A percentile compares a stretch with the other conserved stretches of the same genome.
These are phyloP conservation scores for Paradisaea rubra DNA, from an alignment of 2,113 vertebrate species.

Conservation along the genomic window DNA sequence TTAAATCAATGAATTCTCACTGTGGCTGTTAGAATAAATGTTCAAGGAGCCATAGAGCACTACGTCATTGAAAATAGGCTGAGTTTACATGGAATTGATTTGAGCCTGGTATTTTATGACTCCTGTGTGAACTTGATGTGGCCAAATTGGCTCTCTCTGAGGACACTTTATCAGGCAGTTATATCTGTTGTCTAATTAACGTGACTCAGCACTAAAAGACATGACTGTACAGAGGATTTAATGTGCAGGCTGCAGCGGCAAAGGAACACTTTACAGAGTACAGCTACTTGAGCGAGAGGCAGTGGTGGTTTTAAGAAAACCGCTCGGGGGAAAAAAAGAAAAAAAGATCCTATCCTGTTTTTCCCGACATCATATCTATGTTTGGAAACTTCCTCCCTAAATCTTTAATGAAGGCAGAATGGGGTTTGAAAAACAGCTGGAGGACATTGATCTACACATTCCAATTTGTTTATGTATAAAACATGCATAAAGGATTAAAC, in stretches of 20 bases:
- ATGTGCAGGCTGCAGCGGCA: background rate
- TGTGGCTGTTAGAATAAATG: conserved; percentile 35
- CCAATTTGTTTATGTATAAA: conserved; percentile 72
- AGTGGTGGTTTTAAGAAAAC: conserved; percentile 17
- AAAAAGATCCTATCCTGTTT: background rate
- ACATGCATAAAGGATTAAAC: conserved; percentile 72
- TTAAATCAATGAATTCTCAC: conserved; percentile 43
- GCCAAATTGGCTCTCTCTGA: conserved; percentile 20
- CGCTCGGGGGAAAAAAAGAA: background rate
- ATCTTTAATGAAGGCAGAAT: conserved; percentile 49
- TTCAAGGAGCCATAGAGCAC: background rate
- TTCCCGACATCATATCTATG: conserved; percentile 8
- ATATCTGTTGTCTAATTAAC: conserved; percentile 39
- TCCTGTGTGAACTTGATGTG: background rate
- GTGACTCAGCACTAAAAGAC: background rate
- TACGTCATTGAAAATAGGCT: conserved; percentile 21
- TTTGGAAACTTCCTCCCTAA: conserved; percentile 57
- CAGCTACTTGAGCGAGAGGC: background rate
- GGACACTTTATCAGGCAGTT: conserved; percentile 11
- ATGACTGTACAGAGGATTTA: background rate
- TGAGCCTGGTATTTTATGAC: conserved; percentile 21
- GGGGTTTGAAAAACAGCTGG: conserved; percentile 70
- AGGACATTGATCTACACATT: conserved; percentile 71
- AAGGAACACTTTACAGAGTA: background rate
- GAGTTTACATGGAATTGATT: conserved; percentile 42